Evolutionary conservation across 2,113 vertebrate genomes (phyloP), one percentile per base, ranked within the genome.

Genomic region (Pituophis catenifer): DNA sequence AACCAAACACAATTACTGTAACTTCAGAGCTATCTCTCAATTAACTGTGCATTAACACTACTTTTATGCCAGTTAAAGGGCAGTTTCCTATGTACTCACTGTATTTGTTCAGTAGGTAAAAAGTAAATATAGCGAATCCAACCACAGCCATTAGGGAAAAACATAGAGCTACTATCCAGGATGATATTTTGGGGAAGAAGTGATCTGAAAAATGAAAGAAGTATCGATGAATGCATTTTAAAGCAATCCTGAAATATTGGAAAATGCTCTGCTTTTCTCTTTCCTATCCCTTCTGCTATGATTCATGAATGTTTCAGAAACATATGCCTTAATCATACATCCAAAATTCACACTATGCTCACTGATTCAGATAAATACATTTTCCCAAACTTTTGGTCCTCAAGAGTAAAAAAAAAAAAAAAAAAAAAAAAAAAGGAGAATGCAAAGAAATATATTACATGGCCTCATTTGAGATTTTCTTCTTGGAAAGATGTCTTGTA

Each of bases 91-190:
- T 24, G 6, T 90, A 93, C 92, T 93, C 52, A 93, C 89, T 86
- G 55, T 90, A 87, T 90, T 23, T 54, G n/a, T 90, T 87, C 53
- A 65, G 29, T 58, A 93, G 57, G 50, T 90, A 93, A 90, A 87
- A 24, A 54, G 44, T 48, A 44, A 38, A 52, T 17, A 90, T 5
- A 44, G 53, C 3, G 0, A 93, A 48, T 24, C 81, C 81, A 54
- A 93, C 8, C 57, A 86, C 10, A 87, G 54, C 75, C 23, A 90
- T 29, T 52, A 93, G 38, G 50, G 85, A 75, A 19, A 91, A 29
- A 93, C 85, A 89, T 29, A 93, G 54, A 75, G 23, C 52, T 5
- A 52, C 53, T 48, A 70, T 88, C 90, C 90, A 93, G 38, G 52
- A 52, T 52, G n/a, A 55, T 2, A 90, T n/a, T 38, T 75, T 44